phyloP scores from a whole-genome alignment of 2,113 vertebrate species.

The Rhodinocichla rosea region DNA sequence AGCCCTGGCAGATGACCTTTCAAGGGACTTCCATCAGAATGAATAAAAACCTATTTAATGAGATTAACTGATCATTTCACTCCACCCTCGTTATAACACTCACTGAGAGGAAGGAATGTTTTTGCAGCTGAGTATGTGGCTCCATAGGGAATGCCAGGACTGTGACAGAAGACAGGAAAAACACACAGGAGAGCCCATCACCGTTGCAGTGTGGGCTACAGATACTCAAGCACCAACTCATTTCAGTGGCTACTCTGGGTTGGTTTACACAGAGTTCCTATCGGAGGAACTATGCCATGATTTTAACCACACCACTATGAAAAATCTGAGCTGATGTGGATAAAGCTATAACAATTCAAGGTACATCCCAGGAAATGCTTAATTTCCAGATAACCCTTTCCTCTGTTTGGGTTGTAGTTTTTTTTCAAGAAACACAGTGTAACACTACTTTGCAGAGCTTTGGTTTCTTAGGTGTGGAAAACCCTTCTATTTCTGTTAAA shows the following conservation, averaged over 20 bases:
- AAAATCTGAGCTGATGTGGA: not conserved
- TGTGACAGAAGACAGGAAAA: not conserved
- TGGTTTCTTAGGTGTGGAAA: not conserved
- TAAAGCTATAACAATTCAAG: not conserved
- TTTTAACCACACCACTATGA: not conserved
- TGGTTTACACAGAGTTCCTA: not conserved
- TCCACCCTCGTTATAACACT: constrained; percentile 62
- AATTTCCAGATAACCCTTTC: not conserved
- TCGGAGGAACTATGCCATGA: not conserved
- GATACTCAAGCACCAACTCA: not conserved
- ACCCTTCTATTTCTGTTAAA: not conserved
- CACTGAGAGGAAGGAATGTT: constrained; percentile 44
- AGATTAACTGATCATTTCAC: constrained; percentile 55
- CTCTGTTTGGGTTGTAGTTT: accelerated
- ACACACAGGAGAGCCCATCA: not conserved
- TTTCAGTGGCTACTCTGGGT: not conserved
- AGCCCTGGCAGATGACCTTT: constrained; percentile 48
- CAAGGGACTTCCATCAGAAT: constrained; percentile 38
- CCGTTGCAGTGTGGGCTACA: not conserved
- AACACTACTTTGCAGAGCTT: not conserved
- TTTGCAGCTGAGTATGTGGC: not conserved
- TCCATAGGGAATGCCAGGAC: constrained; percentile 11
- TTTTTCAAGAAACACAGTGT: not conserved
- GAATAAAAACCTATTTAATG: constrained; percentile 53
- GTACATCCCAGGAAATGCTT: not conserved